Evolutionary conservation across 2,113 vertebrate species (phyloP).

Genomic region (Eulacestoma nigropectus): DNA sequence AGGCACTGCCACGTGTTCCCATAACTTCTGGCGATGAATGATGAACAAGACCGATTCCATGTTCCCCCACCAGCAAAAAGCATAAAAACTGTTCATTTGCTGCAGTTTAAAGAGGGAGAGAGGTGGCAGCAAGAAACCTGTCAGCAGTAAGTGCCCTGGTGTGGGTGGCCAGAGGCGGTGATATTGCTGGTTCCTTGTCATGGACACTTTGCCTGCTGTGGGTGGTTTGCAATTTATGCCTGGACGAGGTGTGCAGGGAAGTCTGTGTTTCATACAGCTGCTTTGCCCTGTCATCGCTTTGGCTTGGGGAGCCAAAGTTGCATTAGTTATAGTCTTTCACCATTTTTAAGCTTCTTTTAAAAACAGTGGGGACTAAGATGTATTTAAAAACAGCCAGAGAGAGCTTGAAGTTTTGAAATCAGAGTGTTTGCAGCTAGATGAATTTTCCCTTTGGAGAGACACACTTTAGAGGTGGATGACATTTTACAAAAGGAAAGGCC

Average conservation of each 20-base stretch:
- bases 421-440: neutral
- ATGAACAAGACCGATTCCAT: neutral
- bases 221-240: neutral
- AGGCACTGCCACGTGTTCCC: neutral
- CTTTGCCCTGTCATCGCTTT: neutral
- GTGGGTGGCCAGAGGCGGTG: neutral
- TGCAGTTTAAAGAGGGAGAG: neutral
- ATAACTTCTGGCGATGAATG: neutral
- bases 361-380: neutral
- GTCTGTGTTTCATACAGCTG: neutral
- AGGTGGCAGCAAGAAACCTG: neutral
- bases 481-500: neutral
- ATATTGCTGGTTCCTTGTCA: neutral
- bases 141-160: neutral
- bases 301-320: neutral
- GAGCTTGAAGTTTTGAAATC: neutral
- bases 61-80: neutral
- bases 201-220: neutral
- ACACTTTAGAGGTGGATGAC: neutral
- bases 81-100: neutral
- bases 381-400: neutral
- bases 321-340: neutral
- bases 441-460: neutral
- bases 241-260: neutral
- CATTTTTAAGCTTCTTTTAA: neutral